Conservation (phyloP, 37 sponge, comb jelly and placozoan species). For the Ephydatia muelleri region DNA sequence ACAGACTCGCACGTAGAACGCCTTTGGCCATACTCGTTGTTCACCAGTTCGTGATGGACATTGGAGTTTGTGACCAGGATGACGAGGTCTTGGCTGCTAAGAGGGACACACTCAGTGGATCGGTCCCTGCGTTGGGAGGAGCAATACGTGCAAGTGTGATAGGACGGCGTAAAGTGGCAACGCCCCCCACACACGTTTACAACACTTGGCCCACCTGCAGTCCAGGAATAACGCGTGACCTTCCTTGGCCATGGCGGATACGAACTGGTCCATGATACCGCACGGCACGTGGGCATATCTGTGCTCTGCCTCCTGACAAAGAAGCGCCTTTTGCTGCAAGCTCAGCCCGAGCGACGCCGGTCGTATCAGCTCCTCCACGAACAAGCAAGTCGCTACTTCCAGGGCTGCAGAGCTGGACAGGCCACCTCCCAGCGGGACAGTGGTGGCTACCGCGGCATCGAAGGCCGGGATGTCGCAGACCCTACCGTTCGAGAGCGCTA, state of each 20-base stretch:
- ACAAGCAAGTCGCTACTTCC: slow-evolving; percentile 81
- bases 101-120: slow-evolving; percentile 10
- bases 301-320: slow-evolving; percentile 96
- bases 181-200: background rate
- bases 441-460: slow-evolving; percentile 75
- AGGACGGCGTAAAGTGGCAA: background rate
- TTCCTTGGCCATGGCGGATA: slow-evolving; percentile 84
- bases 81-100: slow-evolving; percentile 64
- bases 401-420: slow-evolving; percentile 98
- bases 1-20: slow-evolving; percentile 74
- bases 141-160: background rate
- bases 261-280: slow-evolving; percentile 99
- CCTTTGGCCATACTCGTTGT: slow-evolving; percentile 75
- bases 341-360: background rate
- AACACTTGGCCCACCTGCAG: slow-evolving; percentile 63
- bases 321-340: slow-evolving; percentile 59
- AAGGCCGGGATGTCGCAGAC: slow-evolving; percentile 59
- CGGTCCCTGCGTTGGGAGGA: slow-evolving; percentile 4
- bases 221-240: slow-evolving; percentile 88
- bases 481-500: slow-evolving; percentile 60
- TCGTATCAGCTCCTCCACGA: slow-evolving; percentile 67
- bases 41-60: slow-evolving; percentile 76
- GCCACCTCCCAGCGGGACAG: slow-evolving; percentile 95
- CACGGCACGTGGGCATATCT: slow-evolving; percentile 84
- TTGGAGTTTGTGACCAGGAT: slow-evolving; percentile 84